Evolutionary conservation across 1,140 invertebrate genomes (phyloP), one percentile per base, ranked within the genome.

Genomic region (Cyclargus thomasi): DNA sequence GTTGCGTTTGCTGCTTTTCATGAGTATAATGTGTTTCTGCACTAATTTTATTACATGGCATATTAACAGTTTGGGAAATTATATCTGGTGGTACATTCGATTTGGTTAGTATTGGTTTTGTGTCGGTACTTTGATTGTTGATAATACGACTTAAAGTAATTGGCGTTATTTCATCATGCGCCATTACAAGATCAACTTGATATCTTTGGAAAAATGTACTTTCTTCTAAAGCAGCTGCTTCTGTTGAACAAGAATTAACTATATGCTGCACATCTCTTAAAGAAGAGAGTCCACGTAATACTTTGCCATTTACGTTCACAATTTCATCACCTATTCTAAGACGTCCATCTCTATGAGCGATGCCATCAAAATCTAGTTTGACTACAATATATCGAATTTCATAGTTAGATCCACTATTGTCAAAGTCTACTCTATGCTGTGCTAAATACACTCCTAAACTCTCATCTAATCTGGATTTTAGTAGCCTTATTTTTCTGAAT

Each of bases 291-390:
- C 95, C 96, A 63, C 95, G 92, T 68, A 97, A 88, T 70, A 96
- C 93, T 77, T 94, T 93, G 1, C 96, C 95, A 83, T 97, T 97
- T 8, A 97, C 95, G 85, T 97, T 96, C 16, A 97, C 93, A 67
- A 97, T 94, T 90, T 97, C 96, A 87, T 97, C 96, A 6, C 95
- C 95, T 59, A 96, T 91, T 74, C 94, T 92, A 67, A 97, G 90
- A 68, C 95, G 92, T 0, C 96, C 96, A 81, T 97, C 96, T 84
- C 96, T 95, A 73, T 96, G 93, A 59, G 96, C 96, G 75, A 96
- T 95, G 57, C 96, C 95, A 65, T 94, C 94, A 70, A 93, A 93
- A 72, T 96, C 96, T 47, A 97, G 91, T 79, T 96, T 95, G 2
- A 96, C 95, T 64, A 97, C 94, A 74, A 97, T 93, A 77, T 97